phyloP scores from a whole-genome alignment of 1,140 invertebrate species.

The Octopus sinensis region DNA sequence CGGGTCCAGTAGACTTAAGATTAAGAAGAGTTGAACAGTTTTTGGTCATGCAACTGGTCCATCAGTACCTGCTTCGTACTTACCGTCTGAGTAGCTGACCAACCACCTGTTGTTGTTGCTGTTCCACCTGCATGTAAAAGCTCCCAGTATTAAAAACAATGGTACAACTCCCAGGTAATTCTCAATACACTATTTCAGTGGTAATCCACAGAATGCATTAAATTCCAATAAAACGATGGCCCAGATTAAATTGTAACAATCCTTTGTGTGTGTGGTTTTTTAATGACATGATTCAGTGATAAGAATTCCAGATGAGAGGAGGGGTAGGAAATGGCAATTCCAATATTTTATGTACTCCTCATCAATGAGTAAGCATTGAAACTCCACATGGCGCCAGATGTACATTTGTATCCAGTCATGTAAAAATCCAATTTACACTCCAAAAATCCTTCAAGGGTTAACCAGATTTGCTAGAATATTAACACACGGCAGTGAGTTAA shows the following conservation, averaged over 20 bases:
- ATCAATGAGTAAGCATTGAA: background rate
- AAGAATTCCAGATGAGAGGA: too few species aligned
- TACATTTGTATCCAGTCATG: background rate
- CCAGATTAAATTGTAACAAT: conserved; percentile 4
- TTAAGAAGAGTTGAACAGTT: background rate
- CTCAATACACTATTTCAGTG: background rate
- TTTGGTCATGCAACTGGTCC: conserved; percentile 13
- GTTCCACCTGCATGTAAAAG: conserved; percentile 6
- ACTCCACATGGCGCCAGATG: background rate
- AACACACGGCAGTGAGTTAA: too few species aligned
- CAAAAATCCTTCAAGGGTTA: background rate
- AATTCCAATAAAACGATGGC: background rate
- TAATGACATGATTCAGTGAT: background rate
- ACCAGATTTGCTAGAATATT: too few species aligned
- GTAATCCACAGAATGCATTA: conserved; percentile 8
- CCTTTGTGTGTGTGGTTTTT: background rate
- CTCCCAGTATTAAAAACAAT: background rate
- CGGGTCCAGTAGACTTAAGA: conserved; percentile 9
- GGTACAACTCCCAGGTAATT: conserved; percentile 4
- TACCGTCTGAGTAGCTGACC: background rate
- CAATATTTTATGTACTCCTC: background rate
- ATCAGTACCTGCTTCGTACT: conserved; percentile 8
- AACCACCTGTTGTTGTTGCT: background rate
- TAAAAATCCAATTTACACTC: conserved; percentile 6
- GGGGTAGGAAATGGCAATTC: too few species aligned